Evolutionary conservation across 2,113 vertebrate species (phyloP).

Genomic region (Dryoscopus gambensis): DNA sequence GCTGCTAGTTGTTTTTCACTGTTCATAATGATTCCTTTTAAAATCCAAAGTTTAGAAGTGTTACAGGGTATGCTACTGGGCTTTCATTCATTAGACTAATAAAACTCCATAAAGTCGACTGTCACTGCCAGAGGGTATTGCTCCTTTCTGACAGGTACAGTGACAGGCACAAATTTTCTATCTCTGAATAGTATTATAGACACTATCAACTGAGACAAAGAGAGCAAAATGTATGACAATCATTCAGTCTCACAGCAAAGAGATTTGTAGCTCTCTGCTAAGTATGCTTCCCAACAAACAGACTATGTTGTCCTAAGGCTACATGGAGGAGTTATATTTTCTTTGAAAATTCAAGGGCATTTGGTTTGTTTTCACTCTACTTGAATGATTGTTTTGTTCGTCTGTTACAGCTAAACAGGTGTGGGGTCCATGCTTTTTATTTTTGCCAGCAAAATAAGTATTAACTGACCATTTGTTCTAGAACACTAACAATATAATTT

Average conservation of each 20-base stretch:
- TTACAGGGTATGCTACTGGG: conserved; percentile 76
- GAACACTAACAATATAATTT: neutral
- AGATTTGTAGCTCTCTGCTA: conserved; percentile 79
- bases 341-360: conserved; percentile 70
- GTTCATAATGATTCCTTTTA: conserved; percentile 77
- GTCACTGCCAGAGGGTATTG: conserved; percentile 67
- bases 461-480: conserved; percentile 39
- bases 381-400: conserved; percentile 54
- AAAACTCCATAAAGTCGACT: conserved; percentile 77
- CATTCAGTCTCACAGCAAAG: conserved; percentile 74
- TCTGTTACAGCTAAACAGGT: conserved; percentile 23
- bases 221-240: conserved; percentile 78
- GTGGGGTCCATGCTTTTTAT: neutral
- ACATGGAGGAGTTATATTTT: conserved; percentile 74
- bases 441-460: conserved; percentile 20
- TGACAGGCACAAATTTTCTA: conserved; percentile 69
- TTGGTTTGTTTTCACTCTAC: conserved; percentile 71
- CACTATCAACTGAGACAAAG: conserved; percentile 77
- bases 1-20: conserved; percentile 70
- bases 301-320: conserved; percentile 81
- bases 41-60: conserved; percentile 76
- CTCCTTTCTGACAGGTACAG: conserved; percentile 69
- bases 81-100: conserved; percentile 82
- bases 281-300: conserved; percentile 82
- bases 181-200: conserved; percentile 70